Conservation (phyloP, 1,140 invertebrate species). For the Leptonema lineaticorne region DNA sequence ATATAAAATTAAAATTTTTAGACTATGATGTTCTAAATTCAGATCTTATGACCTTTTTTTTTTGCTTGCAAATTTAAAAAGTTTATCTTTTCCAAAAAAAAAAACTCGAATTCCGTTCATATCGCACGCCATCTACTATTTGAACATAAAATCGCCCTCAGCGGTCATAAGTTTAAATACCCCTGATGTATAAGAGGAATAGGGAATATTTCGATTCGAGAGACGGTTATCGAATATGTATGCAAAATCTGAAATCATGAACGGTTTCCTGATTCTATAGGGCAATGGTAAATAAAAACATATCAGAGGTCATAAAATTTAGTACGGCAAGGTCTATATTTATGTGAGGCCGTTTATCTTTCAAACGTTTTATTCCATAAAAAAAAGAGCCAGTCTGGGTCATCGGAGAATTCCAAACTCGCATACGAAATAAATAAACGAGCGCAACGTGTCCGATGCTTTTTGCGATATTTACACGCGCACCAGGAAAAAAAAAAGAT, state of each 20-base stretch:
- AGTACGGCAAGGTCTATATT: slow-evolving; percentile 20
- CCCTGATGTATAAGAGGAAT: no score
- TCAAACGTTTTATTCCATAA: slow-evolving; percentile 34
- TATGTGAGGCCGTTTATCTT: slow-evolving; percentile 36
- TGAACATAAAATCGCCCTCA: no score
- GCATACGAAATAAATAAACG: neutral
- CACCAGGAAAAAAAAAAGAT: no score
- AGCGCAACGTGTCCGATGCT: no score
- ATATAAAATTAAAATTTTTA: no score
- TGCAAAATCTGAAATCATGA: neutral
- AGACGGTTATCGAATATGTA: neutral
- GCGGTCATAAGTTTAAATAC: neutral
- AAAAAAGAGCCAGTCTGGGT: slow-evolving; percentile 15
- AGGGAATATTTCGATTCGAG: neutral
- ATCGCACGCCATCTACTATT: no score
- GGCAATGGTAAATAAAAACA: slow-evolving; percentile 11
- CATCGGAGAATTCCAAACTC: neutral
- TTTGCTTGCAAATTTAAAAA: no score
- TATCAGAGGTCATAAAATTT: slow-evolving; percentile 33
- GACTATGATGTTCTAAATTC: no score
- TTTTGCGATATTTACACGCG: no score
- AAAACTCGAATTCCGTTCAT: no score
- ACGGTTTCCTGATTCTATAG: slow-evolving; percentile 5
- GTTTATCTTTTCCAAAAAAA: no score
- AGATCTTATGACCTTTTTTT: no score